Evolutionary conservation across 2,888 invertebrate genomes (phyloP).

Genomic region (Lycocerus yunnanus): DNA sequence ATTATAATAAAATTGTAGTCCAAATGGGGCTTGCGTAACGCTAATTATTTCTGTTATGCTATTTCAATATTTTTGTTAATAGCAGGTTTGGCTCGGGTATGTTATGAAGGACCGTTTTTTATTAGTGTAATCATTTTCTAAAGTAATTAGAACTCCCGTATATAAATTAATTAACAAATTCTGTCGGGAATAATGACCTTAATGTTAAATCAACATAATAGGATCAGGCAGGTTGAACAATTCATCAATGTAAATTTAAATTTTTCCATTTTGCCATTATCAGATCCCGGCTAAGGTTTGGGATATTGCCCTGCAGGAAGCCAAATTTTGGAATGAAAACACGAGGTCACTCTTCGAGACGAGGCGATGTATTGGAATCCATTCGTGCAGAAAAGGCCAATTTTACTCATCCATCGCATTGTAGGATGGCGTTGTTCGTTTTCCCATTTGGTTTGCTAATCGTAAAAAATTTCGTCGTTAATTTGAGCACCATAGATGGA

Average conservation of each 20-base stretch:
- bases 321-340: no score
- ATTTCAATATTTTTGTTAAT: background rate
- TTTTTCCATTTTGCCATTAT: no score
- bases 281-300: no score
- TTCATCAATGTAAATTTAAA: no score
- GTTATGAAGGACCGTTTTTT: background rate
- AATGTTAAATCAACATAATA: background rate
- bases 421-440: background rate
- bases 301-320: no score
- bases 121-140: background rate
- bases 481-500: background rate
- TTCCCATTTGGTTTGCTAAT: no score
- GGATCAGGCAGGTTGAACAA: background rate
- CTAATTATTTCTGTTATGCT: background rate
- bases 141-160: background rate
- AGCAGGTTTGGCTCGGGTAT: background rate
- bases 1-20: background rate
- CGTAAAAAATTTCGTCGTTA: background rate
- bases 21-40: background rate
- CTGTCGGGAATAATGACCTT: background rate
- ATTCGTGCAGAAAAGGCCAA: no score
- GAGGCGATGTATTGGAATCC: no score
- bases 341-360: no score
- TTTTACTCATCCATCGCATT: no score
- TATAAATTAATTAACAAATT: background rate